These are phyloP conservation scores for Pongo abelii DNA, from an alignment of 2,113 vertebrate genomes.

Conservation along the genomic window DNA sequence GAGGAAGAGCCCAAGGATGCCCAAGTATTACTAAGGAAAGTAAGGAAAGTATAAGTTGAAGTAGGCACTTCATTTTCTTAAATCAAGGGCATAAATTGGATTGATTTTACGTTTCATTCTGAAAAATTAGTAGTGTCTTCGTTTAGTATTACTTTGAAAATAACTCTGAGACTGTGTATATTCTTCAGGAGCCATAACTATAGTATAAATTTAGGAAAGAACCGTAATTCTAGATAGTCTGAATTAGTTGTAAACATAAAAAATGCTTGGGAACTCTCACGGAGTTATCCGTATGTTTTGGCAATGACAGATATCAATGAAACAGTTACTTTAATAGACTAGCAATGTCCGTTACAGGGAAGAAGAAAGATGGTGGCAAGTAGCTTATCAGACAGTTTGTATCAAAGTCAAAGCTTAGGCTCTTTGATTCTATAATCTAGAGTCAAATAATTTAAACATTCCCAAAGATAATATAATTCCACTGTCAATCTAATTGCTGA, in stretches of 20 bases:
- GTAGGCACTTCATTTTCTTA: neutral
- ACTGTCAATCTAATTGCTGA: neutral
- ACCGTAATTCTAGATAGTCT: neutral
- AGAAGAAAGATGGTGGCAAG: neutral
- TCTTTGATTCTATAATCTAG: neutral
- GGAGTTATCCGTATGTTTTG: conserved; percentile 30
- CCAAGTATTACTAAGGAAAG: neutral
- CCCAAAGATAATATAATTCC: neutral
- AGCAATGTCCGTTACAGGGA: neutral
- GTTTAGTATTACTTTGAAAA: neutral
- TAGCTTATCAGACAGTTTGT: neutral
- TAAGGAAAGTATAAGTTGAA: neutral
- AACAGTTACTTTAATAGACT: neutral
- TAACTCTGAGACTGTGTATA: neutral
- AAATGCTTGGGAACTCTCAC: neutral
- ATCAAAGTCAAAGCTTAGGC: neutral
- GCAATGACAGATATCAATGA: conserved; percentile 20
- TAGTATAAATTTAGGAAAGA: conserved; percentile 23
- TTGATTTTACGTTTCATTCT: neutral
- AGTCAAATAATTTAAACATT: neutral
- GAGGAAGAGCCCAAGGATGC: neutral
- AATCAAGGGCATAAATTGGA: neutral
- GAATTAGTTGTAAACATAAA: conserved; percentile 29
- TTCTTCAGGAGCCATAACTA: neutral
- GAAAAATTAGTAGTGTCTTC: neutral